Percentiles rank a stretch among this genome's conserved stretches.
These are phyloP conservation scores for Engraulis encrasicolus DNA, from an alignment of 2,113 vertebrate genomes.

Conservation along the genomic window DNA sequence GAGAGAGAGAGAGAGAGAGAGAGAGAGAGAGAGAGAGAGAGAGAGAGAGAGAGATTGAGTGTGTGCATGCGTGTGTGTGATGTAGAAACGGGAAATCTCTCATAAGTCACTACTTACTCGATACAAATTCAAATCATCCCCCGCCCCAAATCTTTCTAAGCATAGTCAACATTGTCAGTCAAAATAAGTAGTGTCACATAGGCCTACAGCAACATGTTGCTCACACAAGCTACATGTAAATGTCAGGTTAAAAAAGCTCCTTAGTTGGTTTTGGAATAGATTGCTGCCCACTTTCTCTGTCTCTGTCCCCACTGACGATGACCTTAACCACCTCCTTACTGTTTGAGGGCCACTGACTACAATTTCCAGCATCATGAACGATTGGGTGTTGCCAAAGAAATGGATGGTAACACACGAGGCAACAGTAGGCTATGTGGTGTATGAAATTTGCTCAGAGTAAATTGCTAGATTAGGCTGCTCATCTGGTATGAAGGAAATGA, in stretches of 20 bases:
- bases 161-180: not conserved
- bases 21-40: not conserved
- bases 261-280: not conserved
- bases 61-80: constrained; percentile 42
- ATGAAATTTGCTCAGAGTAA: too few species aligned
- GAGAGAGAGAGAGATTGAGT: not conserved
- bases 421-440: too few species aligned
- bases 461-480: too few species aligned
- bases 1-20: not conserved
- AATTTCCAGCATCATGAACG: not conserved
- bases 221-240: not conserved
- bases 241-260: not conserved
- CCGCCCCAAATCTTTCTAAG: too few species aligned
- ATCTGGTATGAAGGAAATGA: too few species aligned
- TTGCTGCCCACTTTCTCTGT: too few species aligned
- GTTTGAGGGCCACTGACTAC: not conserved
- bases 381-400: not conserved
- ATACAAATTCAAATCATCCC: too few species aligned
- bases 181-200: not conserved
- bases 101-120: too few species aligned
- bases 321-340: too few species aligned
- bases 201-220: too few species aligned
- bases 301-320: not conserved
- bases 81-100: not conserved
- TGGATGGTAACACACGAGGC: not conserved